Evolutionary conservation across 2,888 invertebrate genomes (phyloP).

Genomic region (Perdita meconis): DNA sequence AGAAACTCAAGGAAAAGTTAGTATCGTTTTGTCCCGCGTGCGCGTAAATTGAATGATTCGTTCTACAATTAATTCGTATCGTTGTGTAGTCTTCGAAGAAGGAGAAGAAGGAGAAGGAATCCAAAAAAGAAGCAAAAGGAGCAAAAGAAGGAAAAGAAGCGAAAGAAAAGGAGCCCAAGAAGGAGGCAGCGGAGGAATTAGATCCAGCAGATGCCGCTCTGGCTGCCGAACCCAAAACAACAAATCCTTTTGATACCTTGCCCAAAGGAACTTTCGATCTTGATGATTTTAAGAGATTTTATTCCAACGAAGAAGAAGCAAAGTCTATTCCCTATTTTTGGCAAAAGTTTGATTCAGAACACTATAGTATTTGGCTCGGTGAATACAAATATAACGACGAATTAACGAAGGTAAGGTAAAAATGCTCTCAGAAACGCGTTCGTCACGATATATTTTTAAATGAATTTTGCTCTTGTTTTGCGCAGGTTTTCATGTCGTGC

Average conservation of each 20-base stretch:
- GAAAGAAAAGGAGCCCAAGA: constrained; percentile 75
- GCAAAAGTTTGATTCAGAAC: constrained; percentile 97
- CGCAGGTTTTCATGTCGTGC: constrained; percentile 96
- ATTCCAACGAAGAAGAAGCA: constrained; percentile 97
- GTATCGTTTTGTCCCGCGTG: background rate
- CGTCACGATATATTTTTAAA: background rate
- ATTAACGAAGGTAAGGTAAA: constrained; percentile 87
- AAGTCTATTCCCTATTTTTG: constrained; percentile 99
- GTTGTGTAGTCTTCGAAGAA: constrained; percentile 76
- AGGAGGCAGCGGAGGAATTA: constrained; percentile 86
- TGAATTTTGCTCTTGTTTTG: constrained; percentile 14
- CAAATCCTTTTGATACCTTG: constrained; percentile 95
- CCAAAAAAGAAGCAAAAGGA: constrained; percentile 83
- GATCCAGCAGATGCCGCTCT: constrained; percentile 89
- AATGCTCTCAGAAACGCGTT: background rate
- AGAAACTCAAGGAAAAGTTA: constrained; percentile 85
- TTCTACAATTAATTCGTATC: background rate
- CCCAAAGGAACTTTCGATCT: constrained; percentile 97
- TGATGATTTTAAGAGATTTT: constrained; percentile 98
- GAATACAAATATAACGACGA: constrained; percentile 99
- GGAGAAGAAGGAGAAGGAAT: constrained; percentile 80
- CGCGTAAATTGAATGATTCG: background rate
- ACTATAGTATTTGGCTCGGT: constrained; percentile 98
- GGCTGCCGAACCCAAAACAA: constrained; percentile 91
- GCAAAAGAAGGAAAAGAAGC: constrained; percentile 82